Percentiles rank a stretch among this genome's conserved stretches.
These are phyloP conservation scores for Strigamia crassipes DNA, from an alignment of 2,888 invertebrate species.

Conservation along the genomic window DNA sequence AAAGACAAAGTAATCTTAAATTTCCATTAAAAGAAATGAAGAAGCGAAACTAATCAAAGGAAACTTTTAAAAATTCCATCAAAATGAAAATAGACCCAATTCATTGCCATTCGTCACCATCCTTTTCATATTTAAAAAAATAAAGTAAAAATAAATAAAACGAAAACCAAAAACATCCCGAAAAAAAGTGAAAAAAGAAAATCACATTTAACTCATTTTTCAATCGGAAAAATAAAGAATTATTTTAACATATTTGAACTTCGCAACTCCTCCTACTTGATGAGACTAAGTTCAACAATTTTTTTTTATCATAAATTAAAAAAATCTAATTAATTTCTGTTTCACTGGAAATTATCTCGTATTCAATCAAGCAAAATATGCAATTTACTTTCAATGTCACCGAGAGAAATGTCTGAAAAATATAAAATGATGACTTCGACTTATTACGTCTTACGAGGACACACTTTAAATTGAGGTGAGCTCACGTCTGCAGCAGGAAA, in stretches of 20 bases:
- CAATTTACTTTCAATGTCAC: conserved; percentile 7
- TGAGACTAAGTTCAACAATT: background rate
- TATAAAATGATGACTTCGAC: conserved; percentile 25
- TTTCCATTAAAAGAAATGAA: conserved; percentile 27
- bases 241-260: background rate
- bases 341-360: background rate
- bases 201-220: background rate
- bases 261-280: background rate
- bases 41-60: conserved; percentile 13
- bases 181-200: background rate
- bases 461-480: conserved; percentile 24
- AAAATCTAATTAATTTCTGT: background rate
- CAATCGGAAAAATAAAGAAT: background rate
- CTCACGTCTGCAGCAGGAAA: conserved; percentile 36
- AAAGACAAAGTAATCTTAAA: conserved; percentile 13
- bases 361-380: conserved; percentile 24
- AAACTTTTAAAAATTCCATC: background rate
- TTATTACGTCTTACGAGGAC: conserved; percentile 28
- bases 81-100: conserved; percentile 5
- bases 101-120: background rate
- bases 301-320: background rate
- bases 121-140: background rate
- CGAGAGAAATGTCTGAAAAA: background rate
- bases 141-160: no score
- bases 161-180: no score